These are phyloP conservation scores for Habropoda laboriosa DNA, from an alignment of 1,140 invertebrate genomes.

Conservation along the genomic window DNA sequence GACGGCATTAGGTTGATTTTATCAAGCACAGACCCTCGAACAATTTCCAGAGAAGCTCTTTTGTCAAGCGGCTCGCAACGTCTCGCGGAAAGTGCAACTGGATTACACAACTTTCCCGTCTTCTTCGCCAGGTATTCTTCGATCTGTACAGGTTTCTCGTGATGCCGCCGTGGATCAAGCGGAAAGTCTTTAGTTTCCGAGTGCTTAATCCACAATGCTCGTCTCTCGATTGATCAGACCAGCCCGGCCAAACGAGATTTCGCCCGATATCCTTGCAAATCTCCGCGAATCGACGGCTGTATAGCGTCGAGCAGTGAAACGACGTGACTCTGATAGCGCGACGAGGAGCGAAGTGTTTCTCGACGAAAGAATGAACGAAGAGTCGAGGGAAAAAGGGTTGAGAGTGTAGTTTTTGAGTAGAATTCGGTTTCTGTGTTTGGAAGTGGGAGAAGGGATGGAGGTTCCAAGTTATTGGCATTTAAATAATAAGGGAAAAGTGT, in stretches of 20 bases:
- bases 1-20: not conserved
- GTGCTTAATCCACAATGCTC: conserved; percentile 16
- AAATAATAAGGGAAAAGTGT: too few species aligned
- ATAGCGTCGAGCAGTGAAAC: not conserved
- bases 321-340: not conserved
- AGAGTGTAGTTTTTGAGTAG: too few species aligned
- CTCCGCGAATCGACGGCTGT: not conserved
- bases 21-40: not conserved
- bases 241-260: conserved; percentile 3
- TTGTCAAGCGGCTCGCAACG: conserved; percentile 12
- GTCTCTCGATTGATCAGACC: conserved; percentile 1
- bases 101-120: conserved; percentile 56
- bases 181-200: conserved; percentile 16
- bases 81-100: conserved; percentile 34
- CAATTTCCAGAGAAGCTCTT: not conserved
- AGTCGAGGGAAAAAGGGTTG: too few species aligned
- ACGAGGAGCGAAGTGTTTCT: not conserved
- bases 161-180: conserved; percentile 13
- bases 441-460: too few species aligned
- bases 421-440: too few species aligned
- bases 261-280: not conserved
- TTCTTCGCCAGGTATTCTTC: conserved; percentile 40
- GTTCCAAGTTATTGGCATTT: too few species aligned
- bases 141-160: not conserved
- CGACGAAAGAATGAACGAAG: not conserved